Evolutionary conservation across 2,888 invertebrate species (phyloP).

Genomic region (Cephus spinipes): DNA sequence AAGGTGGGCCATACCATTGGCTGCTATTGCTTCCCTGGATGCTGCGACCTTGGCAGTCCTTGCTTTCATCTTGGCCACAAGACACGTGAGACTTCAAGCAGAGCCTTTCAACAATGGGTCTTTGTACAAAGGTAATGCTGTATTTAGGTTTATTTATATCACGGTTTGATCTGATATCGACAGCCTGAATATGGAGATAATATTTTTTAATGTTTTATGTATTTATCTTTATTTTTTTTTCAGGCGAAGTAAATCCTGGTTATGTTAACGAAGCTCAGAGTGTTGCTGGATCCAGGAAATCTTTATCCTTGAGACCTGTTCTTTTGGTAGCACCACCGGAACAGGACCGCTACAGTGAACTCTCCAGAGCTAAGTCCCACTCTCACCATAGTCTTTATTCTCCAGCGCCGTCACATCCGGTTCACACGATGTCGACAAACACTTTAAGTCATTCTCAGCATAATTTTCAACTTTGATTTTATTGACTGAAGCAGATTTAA

Average conservation of each 20-base stretch:
- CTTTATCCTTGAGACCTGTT: conserved; percentile 88
- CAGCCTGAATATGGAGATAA: background rate
- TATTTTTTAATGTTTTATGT: background rate
- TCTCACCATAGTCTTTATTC: conserved; percentile 64
- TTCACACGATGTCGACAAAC: conserved; percentile 62
- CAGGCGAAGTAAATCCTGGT: conserved; percentile 90
- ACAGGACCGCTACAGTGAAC: conserved; percentile 63
- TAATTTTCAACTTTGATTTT: conserved; percentile 57
- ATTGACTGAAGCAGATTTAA: background rate
- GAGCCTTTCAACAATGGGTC: conserved; percentile 79
- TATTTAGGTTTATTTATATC: background rate
- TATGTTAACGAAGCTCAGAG: conserved; percentile 89
- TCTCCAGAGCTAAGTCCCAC: conserved; percentile 63
- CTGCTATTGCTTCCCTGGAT: conserved; percentile 89
- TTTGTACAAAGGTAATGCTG: conserved; percentile 72
- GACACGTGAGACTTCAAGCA: conserved; percentile 87
- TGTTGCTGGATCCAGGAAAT: conserved; percentile 86
- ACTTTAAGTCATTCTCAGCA: conserved; percentile 63
- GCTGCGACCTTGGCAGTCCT: conserved; percentile 87
- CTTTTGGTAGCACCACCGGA: conserved; percentile 80
- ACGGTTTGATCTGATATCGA: background rate
- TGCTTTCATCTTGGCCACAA: conserved; percentile 92
- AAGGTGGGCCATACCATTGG: conserved; percentile 93
- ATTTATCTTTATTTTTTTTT: conserved; percentile 41
- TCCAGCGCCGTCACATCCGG: conserved; percentile 59